Conservation (phyloP, 2,113 vertebrate genomes). For the Aphelocoma coerulescens region DNA sequence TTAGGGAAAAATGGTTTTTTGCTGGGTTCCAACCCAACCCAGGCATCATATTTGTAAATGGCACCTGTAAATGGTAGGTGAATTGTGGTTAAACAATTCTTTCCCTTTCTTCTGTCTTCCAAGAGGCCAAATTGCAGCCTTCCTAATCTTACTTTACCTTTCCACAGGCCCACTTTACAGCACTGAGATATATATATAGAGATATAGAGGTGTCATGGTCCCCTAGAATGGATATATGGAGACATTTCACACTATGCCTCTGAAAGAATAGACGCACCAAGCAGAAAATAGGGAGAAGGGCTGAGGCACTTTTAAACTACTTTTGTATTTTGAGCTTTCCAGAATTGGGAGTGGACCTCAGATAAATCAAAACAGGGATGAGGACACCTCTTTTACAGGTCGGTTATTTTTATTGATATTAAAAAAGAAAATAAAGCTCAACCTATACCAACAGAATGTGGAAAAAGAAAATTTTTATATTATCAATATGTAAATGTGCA, state of each 20-base stretch:
- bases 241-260: background rate
- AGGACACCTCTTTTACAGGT: background rate
- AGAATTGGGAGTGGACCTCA: background rate
- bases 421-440: background rate
- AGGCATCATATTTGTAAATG: background rate
- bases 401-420: background rate
- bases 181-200: background rate
- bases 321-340: background rate
- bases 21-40: background rate
- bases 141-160: background rate
- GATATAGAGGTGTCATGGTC: background rate
- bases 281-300: background rate
- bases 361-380: background rate
- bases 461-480: background rate
- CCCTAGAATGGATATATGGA: background rate
- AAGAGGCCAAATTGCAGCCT: background rate
- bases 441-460: background rate
- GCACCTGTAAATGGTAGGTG: background rate
- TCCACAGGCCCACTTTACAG: background rate
- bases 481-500: background rate
- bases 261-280: background rate
- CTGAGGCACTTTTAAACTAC: background rate
- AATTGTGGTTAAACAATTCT: background rate
- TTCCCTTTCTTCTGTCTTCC: background rate
- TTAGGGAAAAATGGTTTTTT: background rate